Conservation (phyloP, 2,888 invertebrate genomes). For the Ctena decussata region DNA sequence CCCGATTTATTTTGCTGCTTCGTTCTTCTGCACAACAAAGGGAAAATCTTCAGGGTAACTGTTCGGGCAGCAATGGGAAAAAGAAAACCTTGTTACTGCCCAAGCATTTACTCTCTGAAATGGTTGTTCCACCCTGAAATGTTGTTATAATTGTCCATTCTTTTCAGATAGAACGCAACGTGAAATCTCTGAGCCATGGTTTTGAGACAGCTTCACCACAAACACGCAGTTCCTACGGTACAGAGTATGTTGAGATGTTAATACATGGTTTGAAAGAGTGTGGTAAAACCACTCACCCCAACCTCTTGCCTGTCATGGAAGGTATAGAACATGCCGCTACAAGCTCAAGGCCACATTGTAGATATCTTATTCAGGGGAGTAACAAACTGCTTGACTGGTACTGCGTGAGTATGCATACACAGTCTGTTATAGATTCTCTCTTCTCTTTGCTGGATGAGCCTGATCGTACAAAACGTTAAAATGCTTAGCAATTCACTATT, state of each 20-base stretch:
- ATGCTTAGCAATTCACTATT: no score
- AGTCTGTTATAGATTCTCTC: no score
- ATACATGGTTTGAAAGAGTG: not conserved
- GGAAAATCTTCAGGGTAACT: no score
- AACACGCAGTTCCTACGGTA: conserved; percentile 44
- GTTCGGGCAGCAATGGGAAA: no score
- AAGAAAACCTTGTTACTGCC: no score
- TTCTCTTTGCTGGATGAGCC: no score
- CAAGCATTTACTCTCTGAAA: no score
- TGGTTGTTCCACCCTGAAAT: no score
- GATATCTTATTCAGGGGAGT: not conserved
- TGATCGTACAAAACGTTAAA: no score
- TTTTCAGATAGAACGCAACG: conserved; percentile 48
- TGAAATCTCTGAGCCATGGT: conserved; percentile 24
- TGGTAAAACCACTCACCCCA: not conserved
- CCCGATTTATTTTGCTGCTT: no score
- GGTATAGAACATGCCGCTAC: not conserved
- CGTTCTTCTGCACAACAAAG: no score
- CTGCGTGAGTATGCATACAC: conserved; percentile 8
- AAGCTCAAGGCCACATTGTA: not conserved
- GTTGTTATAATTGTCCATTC: no score
- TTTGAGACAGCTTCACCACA: conserved; percentile 35
- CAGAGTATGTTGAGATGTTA: conserved; percentile 34
- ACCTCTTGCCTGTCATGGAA: not conserved
- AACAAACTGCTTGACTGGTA: conserved; percentile 2